phyloP scores from a whole-genome alignment of 2,797 vertebrate species.

The Glyptemys insculpta region DNA sequence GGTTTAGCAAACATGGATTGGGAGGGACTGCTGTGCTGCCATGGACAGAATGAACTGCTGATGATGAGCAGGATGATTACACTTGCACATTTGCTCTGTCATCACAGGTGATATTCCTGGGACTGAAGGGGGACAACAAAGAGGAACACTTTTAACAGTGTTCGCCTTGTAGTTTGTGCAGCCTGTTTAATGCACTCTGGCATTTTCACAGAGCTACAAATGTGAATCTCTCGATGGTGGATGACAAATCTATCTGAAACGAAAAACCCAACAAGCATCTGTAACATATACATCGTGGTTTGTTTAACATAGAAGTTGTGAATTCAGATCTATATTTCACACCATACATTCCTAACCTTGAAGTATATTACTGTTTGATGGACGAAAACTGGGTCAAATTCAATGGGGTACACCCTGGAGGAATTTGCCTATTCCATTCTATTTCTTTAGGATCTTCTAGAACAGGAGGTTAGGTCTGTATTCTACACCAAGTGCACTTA shows the following conservation, averaged over 20 bases:
- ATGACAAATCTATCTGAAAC: background rate
- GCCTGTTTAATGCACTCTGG: background rate
- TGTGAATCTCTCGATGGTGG: background rate
- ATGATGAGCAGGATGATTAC: background rate
- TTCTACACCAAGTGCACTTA: background rate
- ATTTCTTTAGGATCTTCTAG: background rate
- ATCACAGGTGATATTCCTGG: background rate
- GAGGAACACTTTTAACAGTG: background rate
- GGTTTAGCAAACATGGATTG: background rate
- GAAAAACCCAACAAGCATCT: background rate
- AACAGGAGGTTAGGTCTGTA: background rate
- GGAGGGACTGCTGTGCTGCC: background rate
- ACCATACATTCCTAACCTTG: background rate
- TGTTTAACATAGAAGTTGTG: background rate
- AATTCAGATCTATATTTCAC: background rate
- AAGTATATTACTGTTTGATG: background rate
- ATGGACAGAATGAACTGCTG: background rate
- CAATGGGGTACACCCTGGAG: background rate
- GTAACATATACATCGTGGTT: rapidly evolving
- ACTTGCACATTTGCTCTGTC: background rate
- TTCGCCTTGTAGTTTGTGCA: background rate
- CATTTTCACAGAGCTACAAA: background rate
- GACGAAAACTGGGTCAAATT: background rate
- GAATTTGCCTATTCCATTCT: background rate
- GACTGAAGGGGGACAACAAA: background rate